phyloP scores from a whole-genome alignment of 2,113 vertebrate species.

The Notarius quadriscutis region DNA sequence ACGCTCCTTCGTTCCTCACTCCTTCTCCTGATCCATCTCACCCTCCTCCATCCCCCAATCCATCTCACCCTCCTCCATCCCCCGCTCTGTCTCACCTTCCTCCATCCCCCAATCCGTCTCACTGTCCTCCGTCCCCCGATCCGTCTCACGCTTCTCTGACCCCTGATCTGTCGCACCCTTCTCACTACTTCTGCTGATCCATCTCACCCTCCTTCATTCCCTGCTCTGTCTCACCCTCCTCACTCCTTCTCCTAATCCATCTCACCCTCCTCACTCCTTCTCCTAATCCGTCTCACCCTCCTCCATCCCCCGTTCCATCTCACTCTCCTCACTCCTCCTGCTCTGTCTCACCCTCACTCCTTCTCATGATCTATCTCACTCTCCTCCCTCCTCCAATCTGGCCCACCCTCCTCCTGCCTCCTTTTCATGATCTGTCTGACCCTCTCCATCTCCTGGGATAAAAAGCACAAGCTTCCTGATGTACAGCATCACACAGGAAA shows the following conservation, averaged over 20 bases:
- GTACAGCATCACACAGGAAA: conserved; percentile 3
- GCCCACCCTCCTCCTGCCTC: neutral
- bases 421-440: neutral
- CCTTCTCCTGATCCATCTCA: neutral
- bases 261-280: neutral
- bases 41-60: neutral
- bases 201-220: neutral
- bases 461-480: neutral
- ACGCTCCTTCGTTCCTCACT: neutral
- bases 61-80: neutral
- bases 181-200: neutral
- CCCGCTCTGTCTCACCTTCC: neutral
- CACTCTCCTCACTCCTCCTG: neutral
- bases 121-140: neutral
- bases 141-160: neutral
- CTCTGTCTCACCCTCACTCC: neutral
- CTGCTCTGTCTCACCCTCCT: neutral
- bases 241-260: neutral
- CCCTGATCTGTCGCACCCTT: neutral
- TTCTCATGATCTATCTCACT: neutral
- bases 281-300: neutral
- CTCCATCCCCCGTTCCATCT: neutral
- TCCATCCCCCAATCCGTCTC: neutral
- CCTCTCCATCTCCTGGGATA: neutral
- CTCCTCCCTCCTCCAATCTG: too few relatives aligned